Percentiles rank a stretch among this genome's conserved stretches.
These are phyloP conservation scores for Celastrina argiolus DNA, from an alignment of 2,888 invertebrate species.

Conservation along the genomic window DNA sequence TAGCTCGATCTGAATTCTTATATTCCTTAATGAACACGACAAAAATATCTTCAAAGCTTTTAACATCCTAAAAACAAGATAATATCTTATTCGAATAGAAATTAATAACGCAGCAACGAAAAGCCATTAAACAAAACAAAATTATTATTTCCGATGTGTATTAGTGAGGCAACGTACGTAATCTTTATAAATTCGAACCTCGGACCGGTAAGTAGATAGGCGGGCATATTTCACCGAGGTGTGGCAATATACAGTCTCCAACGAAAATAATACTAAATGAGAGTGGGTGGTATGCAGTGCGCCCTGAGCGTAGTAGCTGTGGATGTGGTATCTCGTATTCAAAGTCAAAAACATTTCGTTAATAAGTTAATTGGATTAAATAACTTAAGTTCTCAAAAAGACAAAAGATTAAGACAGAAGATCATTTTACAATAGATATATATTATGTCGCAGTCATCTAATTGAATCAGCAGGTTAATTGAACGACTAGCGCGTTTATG, in stretches of 20 bases:
- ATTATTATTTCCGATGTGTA: conserved; percentile 20
- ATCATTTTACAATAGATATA: no score
- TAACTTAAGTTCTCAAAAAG: no score
- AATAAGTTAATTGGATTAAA: no score
- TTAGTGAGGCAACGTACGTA: conserved; percentile 32
- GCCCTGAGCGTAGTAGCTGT: conserved; percentile 23
- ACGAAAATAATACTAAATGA: conserved; percentile 56
- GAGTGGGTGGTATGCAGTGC: conserved; percentile 67
- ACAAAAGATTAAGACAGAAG: no score
- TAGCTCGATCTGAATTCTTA: not conserved
- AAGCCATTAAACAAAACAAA: conserved; percentile 18
- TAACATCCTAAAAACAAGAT: conserved; percentile 8
- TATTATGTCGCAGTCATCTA: no score
- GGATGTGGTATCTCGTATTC: conserved; percentile 28
- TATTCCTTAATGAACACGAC: not conserved
- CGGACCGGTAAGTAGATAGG: conserved; percentile 39
- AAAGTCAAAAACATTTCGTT: not conserved
- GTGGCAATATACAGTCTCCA: conserved; percentile 55
- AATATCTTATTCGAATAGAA: conserved; percentile 17
- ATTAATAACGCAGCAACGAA: conserved; percentile 9
- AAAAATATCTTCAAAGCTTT: conserved; percentile 11
- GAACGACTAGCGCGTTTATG: no score
- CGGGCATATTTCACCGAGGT: conserved; percentile 56
- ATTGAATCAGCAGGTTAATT: no score
- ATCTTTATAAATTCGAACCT: conserved; percentile 47